Conservation (phyloP, 2,888 invertebrate genomes). For the Pyrocoelia pectoralis region DNA sequence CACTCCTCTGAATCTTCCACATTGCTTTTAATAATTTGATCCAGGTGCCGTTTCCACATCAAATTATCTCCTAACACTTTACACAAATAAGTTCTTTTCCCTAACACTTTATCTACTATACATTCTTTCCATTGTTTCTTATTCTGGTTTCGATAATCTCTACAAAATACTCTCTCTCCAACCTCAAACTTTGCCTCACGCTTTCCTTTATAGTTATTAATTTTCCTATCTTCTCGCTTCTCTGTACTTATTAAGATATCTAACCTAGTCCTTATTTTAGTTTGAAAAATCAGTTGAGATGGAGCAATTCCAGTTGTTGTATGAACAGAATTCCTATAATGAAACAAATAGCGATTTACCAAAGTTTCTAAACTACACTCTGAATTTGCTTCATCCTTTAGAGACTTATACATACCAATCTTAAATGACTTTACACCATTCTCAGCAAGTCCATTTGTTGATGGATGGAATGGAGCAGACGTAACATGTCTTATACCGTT, state of each 20-base stretch:
- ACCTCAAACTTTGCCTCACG: not conserved
- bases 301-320: not conserved
- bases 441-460: not conserved
- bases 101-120: not conserved
- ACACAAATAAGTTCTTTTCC: not conserved
- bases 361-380: not conserved
- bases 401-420: not conserved
- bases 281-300: not conserved
- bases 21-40: not conserved
- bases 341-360: not conserved
- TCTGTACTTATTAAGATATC: not conserved
- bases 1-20: too few species aligned
- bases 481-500: constrained; percentile 33
- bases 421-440: not conserved
- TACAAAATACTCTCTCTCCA: not conserved
- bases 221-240: not conserved
- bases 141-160: not conserved
- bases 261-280: not conserved
- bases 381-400: not conserved
- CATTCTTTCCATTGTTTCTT: not conserved
- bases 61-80: not conserved
- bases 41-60: not conserved
- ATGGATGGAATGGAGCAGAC: not conserved
- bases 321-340: not conserved
- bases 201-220: not conserved